Conservation (phyloP, 2,113 vertebrate genomes). For the Chloroceryle aenea region DNA sequence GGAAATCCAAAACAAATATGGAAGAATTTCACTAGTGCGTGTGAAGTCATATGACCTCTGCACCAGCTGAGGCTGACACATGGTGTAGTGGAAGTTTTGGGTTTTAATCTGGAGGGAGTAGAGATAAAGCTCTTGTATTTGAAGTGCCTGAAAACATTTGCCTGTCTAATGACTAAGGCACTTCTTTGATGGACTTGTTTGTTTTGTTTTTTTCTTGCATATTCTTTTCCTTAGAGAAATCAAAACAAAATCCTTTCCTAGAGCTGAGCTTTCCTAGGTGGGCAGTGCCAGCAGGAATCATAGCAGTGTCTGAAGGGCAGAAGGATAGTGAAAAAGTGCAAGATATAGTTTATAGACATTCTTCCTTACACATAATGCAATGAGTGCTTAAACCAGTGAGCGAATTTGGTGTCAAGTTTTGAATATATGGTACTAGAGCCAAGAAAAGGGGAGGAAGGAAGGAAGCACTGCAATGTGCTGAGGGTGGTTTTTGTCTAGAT, state of each 20-base stretch:
- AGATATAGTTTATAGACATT: neutral
- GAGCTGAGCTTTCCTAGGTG: neutral
- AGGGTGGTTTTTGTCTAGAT: neutral
- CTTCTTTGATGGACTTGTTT: neutral
- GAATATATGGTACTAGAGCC: neutral
- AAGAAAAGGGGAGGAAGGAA: neutral
- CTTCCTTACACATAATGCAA: neutral
- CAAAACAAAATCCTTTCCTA: neutral
- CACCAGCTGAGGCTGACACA: neutral
- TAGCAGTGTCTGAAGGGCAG: neutral
- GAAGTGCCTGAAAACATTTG: neutral
- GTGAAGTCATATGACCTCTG: neutral
- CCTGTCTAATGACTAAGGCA: neutral
- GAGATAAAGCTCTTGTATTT: neutral
- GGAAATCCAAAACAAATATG: neutral
- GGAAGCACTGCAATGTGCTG: neutral
- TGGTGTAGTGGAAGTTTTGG: neutral
- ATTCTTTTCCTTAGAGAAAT: neutral
- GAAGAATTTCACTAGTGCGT: rapidly evolving
- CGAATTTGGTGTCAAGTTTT: neutral
- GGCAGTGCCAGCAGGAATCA: neutral
- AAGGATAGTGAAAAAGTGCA: neutral
- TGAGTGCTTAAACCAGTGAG: neutral
- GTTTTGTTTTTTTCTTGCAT: neutral
- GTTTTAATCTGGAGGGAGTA: neutral